phyloP scores from a whole-genome alignment of 2,888 invertebrate species.

The Polietes domitor region DNA sequence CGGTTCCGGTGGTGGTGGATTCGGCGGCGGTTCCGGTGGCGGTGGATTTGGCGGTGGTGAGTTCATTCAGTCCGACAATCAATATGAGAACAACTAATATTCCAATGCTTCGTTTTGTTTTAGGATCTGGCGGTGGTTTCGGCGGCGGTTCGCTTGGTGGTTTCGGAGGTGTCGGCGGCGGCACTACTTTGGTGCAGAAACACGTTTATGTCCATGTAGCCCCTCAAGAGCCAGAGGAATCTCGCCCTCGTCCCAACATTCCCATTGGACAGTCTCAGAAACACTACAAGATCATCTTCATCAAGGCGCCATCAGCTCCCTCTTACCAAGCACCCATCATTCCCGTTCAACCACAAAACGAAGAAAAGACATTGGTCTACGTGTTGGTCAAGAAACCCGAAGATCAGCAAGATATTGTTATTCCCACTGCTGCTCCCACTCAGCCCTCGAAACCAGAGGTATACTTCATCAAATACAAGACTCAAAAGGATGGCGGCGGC shows the following conservation, averaged over 20 bases:
- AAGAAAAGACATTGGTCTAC: slow-evolving; percentile 94
- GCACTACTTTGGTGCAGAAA: slow-evolving; percentile 86
- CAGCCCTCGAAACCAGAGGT: slow-evolving; percentile 94
- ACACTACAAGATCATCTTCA: slow-evolving; percentile 96
- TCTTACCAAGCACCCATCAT: slow-evolving; percentile 91
- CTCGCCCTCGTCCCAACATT: slow-evolving; percentile 83
- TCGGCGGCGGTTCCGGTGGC: slow-evolving; percentile 54
- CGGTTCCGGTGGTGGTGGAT: slow-evolving; percentile 52
- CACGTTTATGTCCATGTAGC: slow-evolving; percentile 95
- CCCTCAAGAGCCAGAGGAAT: slow-evolving; percentile 90
- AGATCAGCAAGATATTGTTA: slow-evolving; percentile 89
- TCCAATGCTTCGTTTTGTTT: not conserved
- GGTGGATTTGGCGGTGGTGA: slow-evolving; percentile 72
- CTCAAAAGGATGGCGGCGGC: slow-evolving; percentile 78
- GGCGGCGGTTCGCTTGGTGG: slow-evolving; percentile 70
- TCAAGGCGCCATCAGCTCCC: slow-evolving; percentile 93
- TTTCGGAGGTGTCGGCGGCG: slow-evolving; percentile 77
- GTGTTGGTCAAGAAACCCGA: slow-evolving; percentile 94
- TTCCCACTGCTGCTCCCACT: slow-evolving; percentile 90
- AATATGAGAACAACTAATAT: too few relatives aligned
- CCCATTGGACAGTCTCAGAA: slow-evolving; percentile 89
- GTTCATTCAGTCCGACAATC: slow-evolving; percentile 62
- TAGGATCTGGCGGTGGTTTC: slow-evolving; percentile 51
- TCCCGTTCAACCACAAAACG: slow-evolving; percentile 90
- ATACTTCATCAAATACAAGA: slow-evolving; percentile 87